Evolutionary conservation across 2,888 invertebrate species (phyloP).

Genomic region (Pegoplata infirma): DNA sequence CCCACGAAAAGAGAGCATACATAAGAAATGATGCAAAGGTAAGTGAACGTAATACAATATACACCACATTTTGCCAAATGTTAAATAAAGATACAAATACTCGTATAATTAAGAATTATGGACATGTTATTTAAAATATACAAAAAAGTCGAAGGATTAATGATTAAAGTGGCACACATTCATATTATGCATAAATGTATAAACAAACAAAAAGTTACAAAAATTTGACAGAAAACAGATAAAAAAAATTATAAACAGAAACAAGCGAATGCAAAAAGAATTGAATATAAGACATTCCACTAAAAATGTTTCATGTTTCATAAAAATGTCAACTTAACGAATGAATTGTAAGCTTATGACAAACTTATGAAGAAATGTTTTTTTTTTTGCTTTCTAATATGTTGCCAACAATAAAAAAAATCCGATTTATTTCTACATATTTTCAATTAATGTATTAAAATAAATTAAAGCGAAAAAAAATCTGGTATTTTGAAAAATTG

Average conservation of each 20-base stretch:
- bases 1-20: constrained; percentile 71
- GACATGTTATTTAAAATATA: constrained; percentile 9
- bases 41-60: constrained; percentile 37
- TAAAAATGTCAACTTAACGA: no score
- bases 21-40: constrained; percentile 73
- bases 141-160: constrained; percentile 36
- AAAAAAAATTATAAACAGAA: constrained; percentile 30
- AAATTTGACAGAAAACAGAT: constrained; percentile 57
- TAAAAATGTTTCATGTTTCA: no score
- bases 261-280: constrained; percentile 3
- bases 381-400: no score
- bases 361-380: no score
- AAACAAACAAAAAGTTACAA: not conserved
- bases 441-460: no score
- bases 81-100: constrained; percentile 22
- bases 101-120: constrained; percentile 22
- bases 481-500: no score
- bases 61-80: constrained; percentile 1
- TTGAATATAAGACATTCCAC: no score
- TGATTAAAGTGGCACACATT: constrained; percentile 16
- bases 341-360: no score
- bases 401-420: no score
- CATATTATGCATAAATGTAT: no score
- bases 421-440: no score
- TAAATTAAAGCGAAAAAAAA: no score